A percentile compares a stretch with the other conserved stretches of the same genome.
phyloP scores from a whole-genome alignment of 2,888 invertebrate species.

The Neria commutata region DNA sequence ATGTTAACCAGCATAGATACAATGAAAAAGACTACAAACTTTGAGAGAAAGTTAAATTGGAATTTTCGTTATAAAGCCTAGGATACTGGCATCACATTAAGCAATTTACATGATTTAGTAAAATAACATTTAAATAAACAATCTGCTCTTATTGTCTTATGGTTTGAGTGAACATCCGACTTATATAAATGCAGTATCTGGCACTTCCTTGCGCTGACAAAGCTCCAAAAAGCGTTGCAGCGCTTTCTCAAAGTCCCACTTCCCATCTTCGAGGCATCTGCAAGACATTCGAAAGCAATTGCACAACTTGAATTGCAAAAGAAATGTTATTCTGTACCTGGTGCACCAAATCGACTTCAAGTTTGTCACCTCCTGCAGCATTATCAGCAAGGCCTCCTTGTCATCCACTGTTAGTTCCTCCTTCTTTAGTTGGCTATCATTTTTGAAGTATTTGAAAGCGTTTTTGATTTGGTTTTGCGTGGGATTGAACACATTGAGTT shows the following conservation, averaged over 20 bases:
- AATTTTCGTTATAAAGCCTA: too few relatives aligned
- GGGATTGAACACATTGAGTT: conserved; percentile 47
- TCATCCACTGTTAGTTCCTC: conserved; percentile 35
- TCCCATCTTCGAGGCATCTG: conserved; percentile 49
- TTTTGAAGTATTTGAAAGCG: conserved; percentile 44
- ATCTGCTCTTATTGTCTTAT: too few relatives aligned
- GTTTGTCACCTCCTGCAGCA: conserved; percentile 50
- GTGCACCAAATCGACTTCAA: conserved; percentile 53
- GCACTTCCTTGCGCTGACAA: conserved; percentile 39
- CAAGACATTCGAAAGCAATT: conserved; percentile 8
- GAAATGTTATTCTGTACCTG: conserved; percentile 20
- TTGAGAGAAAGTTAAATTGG: too few relatives aligned
- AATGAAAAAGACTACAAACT: too few relatives aligned
- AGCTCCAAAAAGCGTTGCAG: conserved; percentile 42
- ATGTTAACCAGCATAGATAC: too few relatives aligned
- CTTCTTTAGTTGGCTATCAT: conserved; percentile 16
- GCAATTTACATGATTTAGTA: too few relatives aligned
- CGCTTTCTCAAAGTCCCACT: conserved; percentile 48
- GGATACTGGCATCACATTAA: too few relatives aligned
- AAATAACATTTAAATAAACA: too few relatives aligned
- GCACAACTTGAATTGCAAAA: neutral
- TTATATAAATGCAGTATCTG: conserved; percentile 45
- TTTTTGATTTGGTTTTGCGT: conserved; percentile 38
- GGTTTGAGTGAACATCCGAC: neutral
- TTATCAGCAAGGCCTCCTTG: conserved; percentile 46